Conservation (phyloP, 64 coral and sea anemone genomes). For the Acropora yongei region DNA sequence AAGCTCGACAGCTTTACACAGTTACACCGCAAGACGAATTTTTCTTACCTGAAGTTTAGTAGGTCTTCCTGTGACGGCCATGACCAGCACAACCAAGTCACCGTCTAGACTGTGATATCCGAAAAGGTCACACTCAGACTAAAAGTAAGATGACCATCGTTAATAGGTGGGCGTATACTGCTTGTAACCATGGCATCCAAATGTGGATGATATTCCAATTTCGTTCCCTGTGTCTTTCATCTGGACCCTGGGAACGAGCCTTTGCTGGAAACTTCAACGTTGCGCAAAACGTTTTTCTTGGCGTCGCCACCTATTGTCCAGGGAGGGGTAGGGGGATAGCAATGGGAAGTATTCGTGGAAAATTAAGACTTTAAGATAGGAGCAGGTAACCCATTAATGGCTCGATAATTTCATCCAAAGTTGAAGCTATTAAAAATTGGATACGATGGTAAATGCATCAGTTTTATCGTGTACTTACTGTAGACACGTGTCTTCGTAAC, state of each 20-base stretch:
- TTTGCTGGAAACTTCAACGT: no score
- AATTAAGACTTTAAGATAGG: no score
- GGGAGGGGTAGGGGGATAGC: no score
- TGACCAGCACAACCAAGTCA: conserved; percentile 85
- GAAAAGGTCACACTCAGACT: conserved; percentile 97
- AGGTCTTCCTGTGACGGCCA: conserved; percentile 77
- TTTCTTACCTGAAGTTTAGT: conserved; percentile 84
- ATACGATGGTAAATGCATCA: neutral
- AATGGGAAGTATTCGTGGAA: no score
- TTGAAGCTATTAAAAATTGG: neutral
- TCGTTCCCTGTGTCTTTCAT: no score
- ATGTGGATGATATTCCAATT: no score
- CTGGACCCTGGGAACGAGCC: no score
- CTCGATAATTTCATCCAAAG: neutral
- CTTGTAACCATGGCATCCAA: no score
- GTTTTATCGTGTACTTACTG: conserved; percentile 55
- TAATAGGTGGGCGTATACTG: neutral
- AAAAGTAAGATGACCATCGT: neutral
- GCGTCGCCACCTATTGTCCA: no score
- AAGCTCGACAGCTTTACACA: no score
- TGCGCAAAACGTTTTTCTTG: no score
- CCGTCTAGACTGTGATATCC: conserved; percentile 88
- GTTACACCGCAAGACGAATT: neutral
- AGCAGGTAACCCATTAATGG: no score
- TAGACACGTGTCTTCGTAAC: conserved; percentile 80